Evolutionary conservation across 2,797 vertebrate species (phyloP).

Genomic region (Micropoecilia bifurca): DNA sequence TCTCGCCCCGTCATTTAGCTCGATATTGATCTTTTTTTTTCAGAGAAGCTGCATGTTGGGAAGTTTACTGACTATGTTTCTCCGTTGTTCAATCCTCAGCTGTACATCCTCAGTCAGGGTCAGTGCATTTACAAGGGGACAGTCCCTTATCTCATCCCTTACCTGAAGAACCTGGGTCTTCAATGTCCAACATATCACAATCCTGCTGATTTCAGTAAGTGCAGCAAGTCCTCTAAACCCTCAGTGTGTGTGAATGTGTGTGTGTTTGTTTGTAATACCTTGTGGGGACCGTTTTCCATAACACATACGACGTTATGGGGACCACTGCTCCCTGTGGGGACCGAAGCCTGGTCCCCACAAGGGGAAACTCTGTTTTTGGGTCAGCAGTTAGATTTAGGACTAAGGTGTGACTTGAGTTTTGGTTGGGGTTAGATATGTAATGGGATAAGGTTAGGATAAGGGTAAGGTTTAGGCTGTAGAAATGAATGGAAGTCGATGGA

Average conservation of each 20-base stretch:
- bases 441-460: too few relatives aligned
- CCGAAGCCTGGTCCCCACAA: too few relatives aligned
- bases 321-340: too few relatives aligned
- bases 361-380: too few relatives aligned
- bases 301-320: too few relatives aligned
- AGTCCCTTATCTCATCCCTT: constrained; percentile 96
- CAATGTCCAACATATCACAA: constrained; percentile 99
- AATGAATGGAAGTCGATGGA: too few relatives aligned
- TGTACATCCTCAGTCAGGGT: constrained; percentile 98
- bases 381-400: too few relatives aligned
- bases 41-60: constrained; percentile 40
- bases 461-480: too few relatives aligned
- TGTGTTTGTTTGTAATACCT: too few relatives aligned
- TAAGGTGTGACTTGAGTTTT: too few relatives aligned
- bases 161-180: constrained; percentile 94
- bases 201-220: constrained; percentile 97
- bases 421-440: background rate
- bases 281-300: too few relatives aligned
- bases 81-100: constrained; percentile 76
- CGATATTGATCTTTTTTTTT: constrained; percentile 50
- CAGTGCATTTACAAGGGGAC: constrained; percentile 98
- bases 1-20: constrained; percentile 38
- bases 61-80: constrained; percentile 42
- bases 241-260: background rate
- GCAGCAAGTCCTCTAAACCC: background rate